Evolutionary conservation across 2,888 invertebrate species (phyloP).

Genomic region (Bruchidius siliquastri): DNA sequence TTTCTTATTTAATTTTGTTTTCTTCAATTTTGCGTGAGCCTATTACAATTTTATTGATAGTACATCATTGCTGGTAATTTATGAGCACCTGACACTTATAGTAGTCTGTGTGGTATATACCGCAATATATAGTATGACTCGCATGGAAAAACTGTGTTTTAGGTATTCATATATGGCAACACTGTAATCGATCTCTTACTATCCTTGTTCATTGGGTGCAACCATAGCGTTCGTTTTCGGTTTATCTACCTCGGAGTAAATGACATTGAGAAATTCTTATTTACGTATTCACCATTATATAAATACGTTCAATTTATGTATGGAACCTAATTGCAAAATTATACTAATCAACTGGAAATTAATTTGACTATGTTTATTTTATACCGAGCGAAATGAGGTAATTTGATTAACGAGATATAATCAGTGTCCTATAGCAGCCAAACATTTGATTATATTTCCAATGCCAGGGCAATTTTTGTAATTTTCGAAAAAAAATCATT

Average conservation of each 20-base stretch:
- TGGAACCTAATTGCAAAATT: background rate
- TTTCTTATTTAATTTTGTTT: too few relatives aligned
- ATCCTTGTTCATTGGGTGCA: background rate
- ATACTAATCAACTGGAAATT: background rate
- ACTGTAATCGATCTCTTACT: background rate
- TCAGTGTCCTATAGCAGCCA: too few relatives aligned
- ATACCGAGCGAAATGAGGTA: background rate
- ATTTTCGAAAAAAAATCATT: too few relatives aligned
- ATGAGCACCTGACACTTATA: too few relatives aligned
- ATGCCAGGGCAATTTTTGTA: too few relatives aligned
- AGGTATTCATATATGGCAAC: background rate
- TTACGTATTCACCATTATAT: background rate
- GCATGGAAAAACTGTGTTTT: background rate
- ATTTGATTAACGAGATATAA: background rate
- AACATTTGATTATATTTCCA: too few relatives aligned
- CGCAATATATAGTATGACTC: too few relatives aligned
- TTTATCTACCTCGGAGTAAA: background rate
- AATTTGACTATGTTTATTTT: background rate
- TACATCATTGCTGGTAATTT: too few relatives aligned
- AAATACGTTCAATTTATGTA: background rate
- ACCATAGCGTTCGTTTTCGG: background rate
- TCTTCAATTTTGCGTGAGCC: too few relatives aligned
- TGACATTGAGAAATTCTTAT: background rate
- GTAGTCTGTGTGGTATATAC: too few relatives aligned
- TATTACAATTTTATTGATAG: too few relatives aligned